A percentile compares a stretch with the other conserved stretches of the same genome.
These are phyloP conservation scores for Candidula unifasciata DNA, from an alignment of 2,888 invertebrate species.

Conservation along the genomic window DNA sequence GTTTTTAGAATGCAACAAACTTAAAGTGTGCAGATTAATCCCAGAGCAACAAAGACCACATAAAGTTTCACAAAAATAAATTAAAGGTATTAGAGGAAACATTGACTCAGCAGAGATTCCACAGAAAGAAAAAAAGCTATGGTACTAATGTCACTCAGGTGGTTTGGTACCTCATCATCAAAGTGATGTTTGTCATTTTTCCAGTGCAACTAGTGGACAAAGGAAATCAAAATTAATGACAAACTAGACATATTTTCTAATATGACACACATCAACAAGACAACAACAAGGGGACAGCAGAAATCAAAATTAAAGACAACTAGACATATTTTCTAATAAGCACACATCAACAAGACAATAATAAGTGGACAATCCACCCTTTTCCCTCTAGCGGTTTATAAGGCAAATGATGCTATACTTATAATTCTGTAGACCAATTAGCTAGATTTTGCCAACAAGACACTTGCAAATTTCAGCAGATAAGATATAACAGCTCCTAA, in stretches of 20 bases:
- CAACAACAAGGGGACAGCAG: too few relatives aligned
- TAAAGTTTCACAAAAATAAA: too few relatives aligned
- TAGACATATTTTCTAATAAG: too few relatives aligned
- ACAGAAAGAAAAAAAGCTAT: background rate
- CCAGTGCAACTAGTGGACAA: slow-evolving; percentile 27
- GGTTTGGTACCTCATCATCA: slow-evolving; percentile 41
- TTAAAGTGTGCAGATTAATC: slow-evolving; percentile 23
- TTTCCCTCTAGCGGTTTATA: too few relatives aligned
- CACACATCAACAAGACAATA: too few relatives aligned
- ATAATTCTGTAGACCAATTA: too few relatives aligned
- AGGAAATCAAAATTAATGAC: slow-evolving; percentile 11
- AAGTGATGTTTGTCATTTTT: slow-evolving; percentile 24
- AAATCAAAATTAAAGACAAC: too few relatives aligned
- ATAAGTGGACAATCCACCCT: too few relatives aligned
- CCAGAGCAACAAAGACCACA: background rate
- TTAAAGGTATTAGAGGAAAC: background rate
- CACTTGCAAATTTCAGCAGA: too few relatives aligned
- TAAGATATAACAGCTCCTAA: too few relatives aligned
- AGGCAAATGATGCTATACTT: too few relatives aligned
- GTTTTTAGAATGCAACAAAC: background rate
- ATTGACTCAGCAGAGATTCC: background rate
- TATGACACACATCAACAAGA: background rate
- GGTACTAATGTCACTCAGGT: slow-evolving; percentile 22
- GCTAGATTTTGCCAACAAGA: too few relatives aligned
- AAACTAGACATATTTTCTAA: background rate